A percentile compares a stretch with the other conserved stretches of the same genome.
Evolutionary conservation across 2,888 invertebrate genomes (phyloP).

Genomic region (Trichogramma evanescens): DNA sequence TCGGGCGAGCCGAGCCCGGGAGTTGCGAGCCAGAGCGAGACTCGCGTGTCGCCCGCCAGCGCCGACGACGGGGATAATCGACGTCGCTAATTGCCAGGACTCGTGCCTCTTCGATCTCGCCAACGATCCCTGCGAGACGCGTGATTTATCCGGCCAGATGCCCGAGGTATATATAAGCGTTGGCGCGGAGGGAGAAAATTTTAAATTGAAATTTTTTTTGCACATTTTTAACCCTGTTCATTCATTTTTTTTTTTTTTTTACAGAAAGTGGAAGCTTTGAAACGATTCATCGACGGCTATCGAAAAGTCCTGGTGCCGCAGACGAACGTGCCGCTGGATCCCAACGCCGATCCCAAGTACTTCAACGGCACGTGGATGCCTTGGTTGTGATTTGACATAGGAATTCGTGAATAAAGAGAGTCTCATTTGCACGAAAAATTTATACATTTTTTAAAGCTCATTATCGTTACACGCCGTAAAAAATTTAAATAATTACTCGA

Average conservation of each 20-base stretch:
- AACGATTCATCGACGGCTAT: constrained; percentile 27
- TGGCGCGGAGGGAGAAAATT: no score
- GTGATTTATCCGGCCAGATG: constrained; percentile 30
- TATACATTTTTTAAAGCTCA: no score
- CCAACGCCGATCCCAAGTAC: constrained; percentile 27
- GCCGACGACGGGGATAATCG: constrained; percentile 25
- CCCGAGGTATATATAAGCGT: constrained; percentile 26
- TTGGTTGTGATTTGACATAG: constrained; percentile 25
- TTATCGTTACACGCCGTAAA: no score
- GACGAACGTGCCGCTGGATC: constrained; percentile 24
- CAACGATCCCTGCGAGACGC: constrained; percentile 39
- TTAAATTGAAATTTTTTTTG: not conserved
- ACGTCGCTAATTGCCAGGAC: constrained; percentile 25
- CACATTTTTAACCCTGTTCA: not conserved
- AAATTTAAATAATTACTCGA: no score
- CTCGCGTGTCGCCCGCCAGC: not conserved
- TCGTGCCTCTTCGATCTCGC: constrained; percentile 36
- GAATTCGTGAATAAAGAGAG: no score
- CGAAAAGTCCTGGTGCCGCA: constrained; percentile 25
- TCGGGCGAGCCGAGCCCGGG: not conserved
- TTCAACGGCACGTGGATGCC: constrained; percentile 38
- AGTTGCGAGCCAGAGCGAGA: not conserved
- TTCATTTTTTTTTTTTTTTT: not conserved
- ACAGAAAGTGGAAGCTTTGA: constrained; percentile 29
- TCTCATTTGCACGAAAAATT: no score